Evolutionary conservation across 2,888 invertebrate species (phyloP).

Genomic region (Ashinkailepas kermadecensis): DNA sequence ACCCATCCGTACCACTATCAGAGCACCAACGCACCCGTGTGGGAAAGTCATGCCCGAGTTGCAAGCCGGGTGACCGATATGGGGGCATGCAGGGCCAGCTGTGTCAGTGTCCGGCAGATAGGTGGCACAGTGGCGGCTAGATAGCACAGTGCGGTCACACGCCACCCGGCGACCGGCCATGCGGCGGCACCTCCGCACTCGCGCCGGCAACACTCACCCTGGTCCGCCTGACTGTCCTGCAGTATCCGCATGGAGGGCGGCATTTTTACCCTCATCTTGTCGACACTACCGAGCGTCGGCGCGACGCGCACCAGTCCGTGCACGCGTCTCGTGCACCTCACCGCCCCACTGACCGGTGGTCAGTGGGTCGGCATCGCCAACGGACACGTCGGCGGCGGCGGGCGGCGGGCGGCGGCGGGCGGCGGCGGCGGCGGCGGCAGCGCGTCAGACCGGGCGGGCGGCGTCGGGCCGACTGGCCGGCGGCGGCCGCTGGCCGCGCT

Average conservation of each 20-base stretch:
- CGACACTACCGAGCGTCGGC: background rate
- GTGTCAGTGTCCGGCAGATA: too few relatives aligned
- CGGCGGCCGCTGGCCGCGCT: background rate
- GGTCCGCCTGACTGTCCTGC: slow-evolving; percentile 13
- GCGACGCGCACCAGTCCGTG: background rate
- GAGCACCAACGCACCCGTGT: too few relatives aligned
- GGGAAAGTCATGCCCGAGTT: too few relatives aligned
- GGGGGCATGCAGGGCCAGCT: too few relatives aligned
- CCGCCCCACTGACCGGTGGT: background rate
- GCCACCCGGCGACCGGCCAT: background rate
- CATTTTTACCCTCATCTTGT: slow-evolving; percentile 9
- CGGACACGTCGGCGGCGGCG: background rate
- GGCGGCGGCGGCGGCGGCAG: background rate
- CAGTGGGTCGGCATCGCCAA: background rate
- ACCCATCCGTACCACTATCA: too few relatives aligned
- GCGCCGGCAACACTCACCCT: background rate
- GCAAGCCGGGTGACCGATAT: too few relatives aligned
- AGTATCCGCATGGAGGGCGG: slow-evolving; percentile 9
- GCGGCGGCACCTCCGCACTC: background rate
- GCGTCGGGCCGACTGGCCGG: background rate
- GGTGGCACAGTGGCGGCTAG: too few relatives aligned
- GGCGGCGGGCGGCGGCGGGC: slow-evolving; percentile 9
- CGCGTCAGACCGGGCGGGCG: slow-evolving; percentile 1
- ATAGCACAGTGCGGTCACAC: background rate
- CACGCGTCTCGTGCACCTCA: too few relatives aligned